Percentiles rank a stretch among this genome's conserved stretches.
Evolutionary conservation across 2,113 vertebrate genomes (phyloP).

Genomic region (Xiphias gladius): DNA sequence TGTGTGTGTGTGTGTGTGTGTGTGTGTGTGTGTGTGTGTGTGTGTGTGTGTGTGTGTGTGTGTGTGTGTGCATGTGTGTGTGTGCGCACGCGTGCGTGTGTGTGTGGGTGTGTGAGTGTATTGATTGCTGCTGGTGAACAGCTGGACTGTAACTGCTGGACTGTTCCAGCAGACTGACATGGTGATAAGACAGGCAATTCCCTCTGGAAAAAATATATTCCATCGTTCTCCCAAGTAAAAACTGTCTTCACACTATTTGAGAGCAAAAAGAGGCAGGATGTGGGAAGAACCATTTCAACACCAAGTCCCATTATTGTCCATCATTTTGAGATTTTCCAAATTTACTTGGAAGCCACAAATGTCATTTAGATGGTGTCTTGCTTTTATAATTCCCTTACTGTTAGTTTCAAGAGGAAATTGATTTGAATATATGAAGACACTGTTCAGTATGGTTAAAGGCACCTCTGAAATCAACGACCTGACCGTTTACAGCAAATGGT

Average conservation of each 20-base stretch:
- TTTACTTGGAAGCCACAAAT: background rate
- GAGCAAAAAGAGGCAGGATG: constrained; percentile 26
- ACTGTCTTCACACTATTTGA: background rate
- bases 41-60: background rate
- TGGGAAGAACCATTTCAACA: constrained; percentile 25
- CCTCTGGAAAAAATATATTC: constrained; percentile 6
- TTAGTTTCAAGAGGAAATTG: background rate
- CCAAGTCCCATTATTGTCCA: constrained; percentile 4
- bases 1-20: background rate
- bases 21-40: background rate
- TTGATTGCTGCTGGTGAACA: constrained; percentile 44
- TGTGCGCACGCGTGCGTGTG: background rate
- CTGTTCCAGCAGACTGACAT: constrained; percentile 17
- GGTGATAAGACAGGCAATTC: background rate
- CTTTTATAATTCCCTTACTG: background rate
- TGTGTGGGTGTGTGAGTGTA: constrained; percentile 27
- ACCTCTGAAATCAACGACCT: too few relatives aligned
- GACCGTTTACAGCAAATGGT: background rate
- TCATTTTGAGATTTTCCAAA: background rate
- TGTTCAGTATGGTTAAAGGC: too few relatives aligned
- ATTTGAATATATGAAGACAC: too few relatives aligned
- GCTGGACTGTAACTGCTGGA: constrained; percentile 44
- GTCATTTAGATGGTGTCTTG: background rate
- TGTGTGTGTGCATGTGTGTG: background rate
- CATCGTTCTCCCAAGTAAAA: background rate